phyloP scores from a whole-genome alignment of 2,888 invertebrate genomes.

The Heliconius hortense region DNA sequence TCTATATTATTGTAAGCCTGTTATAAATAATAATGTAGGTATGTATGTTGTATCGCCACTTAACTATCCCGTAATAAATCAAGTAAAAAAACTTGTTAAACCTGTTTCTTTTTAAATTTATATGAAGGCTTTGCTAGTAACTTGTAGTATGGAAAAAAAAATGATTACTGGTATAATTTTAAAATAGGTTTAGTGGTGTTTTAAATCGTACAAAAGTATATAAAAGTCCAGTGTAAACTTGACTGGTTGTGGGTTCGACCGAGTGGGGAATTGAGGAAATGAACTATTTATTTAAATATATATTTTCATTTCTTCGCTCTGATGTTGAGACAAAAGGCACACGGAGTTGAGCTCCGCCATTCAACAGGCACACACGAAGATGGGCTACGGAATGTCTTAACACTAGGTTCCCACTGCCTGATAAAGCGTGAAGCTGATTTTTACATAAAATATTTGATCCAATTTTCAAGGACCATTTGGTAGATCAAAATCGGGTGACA shows the following conservation, averaged over 20 bases:
- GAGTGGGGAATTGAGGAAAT: no score
- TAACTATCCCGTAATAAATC: constrained; percentile 2
- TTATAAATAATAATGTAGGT: not conserved
- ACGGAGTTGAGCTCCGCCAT: no score
- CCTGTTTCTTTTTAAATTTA: constrained; percentile 4
- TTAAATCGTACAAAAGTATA: not conserved
- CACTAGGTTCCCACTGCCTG: no score
- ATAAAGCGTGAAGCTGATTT: no score
- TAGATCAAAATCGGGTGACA: not conserved
- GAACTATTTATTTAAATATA: no score
- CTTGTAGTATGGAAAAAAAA: not conserved
- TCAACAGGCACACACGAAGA: no score
- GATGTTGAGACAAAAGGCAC: no score
- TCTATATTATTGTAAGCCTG: not conserved
- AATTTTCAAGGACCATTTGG: not conserved
- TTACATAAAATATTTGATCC: not conserved
- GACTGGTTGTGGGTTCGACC: no score
- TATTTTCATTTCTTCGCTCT: no score
- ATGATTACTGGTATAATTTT: not conserved
- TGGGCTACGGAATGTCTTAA: no score
- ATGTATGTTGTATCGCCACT: not conserved
- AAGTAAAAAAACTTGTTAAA: constrained; percentile 1
- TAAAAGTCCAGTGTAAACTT: not conserved
- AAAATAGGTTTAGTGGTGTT: not conserved
- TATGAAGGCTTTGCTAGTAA: not conserved